A percentile compares a stretch with the other conserved stretches of the same genome.
Evolutionary conservation across 2,113 vertebrate species (phyloP).

Genomic region (Maccullochella peelii): DNA sequence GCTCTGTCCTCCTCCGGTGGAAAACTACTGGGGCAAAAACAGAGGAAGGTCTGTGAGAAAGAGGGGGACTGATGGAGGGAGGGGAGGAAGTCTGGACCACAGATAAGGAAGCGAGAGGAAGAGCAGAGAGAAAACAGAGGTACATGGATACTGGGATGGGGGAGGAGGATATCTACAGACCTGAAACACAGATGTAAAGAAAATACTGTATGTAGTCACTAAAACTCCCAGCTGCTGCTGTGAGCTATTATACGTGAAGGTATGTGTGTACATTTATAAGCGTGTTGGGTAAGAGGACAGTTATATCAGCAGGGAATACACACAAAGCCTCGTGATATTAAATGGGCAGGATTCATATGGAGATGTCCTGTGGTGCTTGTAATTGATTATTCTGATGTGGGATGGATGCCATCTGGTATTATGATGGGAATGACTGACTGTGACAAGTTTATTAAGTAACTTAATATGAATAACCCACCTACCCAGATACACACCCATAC

Average conservation of each 20-base stretch:
- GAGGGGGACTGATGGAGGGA: conserved; percentile 47
- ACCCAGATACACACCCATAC: conserved; percentile 14
- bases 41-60: conserved; percentile 74
- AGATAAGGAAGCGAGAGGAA: conserved; percentile 82
- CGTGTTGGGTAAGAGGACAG: conserved; percentile 29
- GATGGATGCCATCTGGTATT: conserved; percentile 45
- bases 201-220: background rate
- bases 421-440: conserved; percentile 9
- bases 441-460: conserved; percentile 23
- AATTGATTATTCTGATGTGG: conserved; percentile 52
- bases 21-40: conserved; percentile 76
- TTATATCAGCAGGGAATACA: conserved; percentile 43
- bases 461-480: conserved; percentile 15
- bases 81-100: conserved; percentile 81
- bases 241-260: conserved; percentile 10
- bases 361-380: conserved; percentile 15
- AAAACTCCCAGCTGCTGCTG: conserved; percentile 15
- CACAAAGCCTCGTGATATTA: conserved; percentile 36
- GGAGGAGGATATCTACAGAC: conserved; percentile 9
- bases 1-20: conserved; percentile 60
- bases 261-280: conserved; percentile 19
- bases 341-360: conserved; percentile 6
- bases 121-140: conserved; percentile 69
- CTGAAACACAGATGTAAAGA: conserved; percentile 7
- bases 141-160: conserved; percentile 19